Evolutionary conservation across 2,797 vertebrate genomes (phyloP), one percentile per base, ranked within the genome.

Genomic region (Eulemur rubriventer): DNA sequence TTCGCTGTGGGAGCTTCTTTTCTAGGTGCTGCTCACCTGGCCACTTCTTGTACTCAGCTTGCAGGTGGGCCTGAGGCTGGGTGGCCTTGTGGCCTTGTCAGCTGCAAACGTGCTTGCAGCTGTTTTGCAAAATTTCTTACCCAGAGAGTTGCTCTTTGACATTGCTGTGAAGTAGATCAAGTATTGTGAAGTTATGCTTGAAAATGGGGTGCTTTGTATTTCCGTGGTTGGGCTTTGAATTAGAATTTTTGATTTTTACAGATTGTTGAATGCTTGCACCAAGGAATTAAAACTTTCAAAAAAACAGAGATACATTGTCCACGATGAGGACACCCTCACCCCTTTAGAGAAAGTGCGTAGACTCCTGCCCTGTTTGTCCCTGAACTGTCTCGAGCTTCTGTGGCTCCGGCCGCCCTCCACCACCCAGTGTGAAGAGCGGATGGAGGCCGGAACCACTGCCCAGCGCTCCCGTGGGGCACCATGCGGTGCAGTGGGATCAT

Each of bases 21-120:
- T 46, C 26, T n/a, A 63, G 67, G 61, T 14, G 13, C 50, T 38
- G 9, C 17, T 41, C 50, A 0, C 55, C 48, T 55, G 59, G 30
- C 0, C 1, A 35, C 43, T 22, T 8, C 7, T 10, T 30, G 73
- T 16, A 46, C 20, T 7, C 48, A 9, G 14, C 46, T 72, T 46
- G 13, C 13, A 8, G 20, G 18, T 2, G 33, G 9, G 63, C 1
- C 17, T 2, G 35, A 26, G 67, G 65, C 80, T 4, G 33, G n/a
- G 65, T 24, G 24, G 72, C 41, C 33, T 18, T 4, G 6, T 33
- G 95, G 46, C 67, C 0, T 1, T 17, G 81, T 48, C 5, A 8
- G 2, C n/a, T 24, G 18, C 16, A 46, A 6, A 26, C 4, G 8
- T 1, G 3, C 0, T 2, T 3, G 9, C 16, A 48, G 33, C 14